Conservation (phyloP, 2,888 invertebrate species). For the Thalpophila matura region DNA sequence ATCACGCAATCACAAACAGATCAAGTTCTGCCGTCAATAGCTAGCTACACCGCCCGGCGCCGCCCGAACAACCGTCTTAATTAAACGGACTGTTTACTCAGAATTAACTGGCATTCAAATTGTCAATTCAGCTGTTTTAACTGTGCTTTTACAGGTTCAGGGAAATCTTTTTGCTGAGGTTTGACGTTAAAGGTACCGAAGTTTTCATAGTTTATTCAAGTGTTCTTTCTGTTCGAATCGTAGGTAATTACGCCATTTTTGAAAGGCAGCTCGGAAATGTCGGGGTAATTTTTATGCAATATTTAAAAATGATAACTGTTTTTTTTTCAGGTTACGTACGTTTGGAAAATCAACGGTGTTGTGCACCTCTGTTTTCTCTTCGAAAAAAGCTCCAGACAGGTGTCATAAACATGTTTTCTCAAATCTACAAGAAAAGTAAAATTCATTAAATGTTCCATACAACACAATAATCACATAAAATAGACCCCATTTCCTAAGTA, state of each 20-base stretch:
- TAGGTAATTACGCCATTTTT: not conserved
- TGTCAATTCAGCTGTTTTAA: conserved; percentile 34
- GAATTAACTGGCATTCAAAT: conserved; percentile 21
- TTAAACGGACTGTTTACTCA: conserved; percentile 24
- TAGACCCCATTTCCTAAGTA: conserved; percentile 23
- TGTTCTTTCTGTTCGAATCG: not conserved
- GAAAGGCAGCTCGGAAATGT: not conserved
- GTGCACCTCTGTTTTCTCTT: no score
- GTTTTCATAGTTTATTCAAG: conserved; percentile 30
- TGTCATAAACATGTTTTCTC: not conserved
- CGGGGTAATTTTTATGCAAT: not conserved
- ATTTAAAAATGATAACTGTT: not conserved
- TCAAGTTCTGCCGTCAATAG: not conserved
- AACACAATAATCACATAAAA: not conserved
- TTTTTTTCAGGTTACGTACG: not conserved
- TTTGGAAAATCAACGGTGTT: not conserved
- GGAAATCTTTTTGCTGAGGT: conserved; percentile 28
- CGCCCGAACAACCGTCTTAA: conserved; percentile 11
- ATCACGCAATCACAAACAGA: not conserved
- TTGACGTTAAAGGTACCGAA: not conserved
- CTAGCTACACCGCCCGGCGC: not conserved
- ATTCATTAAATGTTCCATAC: not conserved
- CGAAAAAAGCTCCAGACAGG: not conserved
- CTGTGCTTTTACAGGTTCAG: conserved; percentile 13
- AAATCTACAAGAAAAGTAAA: not conserved